These are phyloP conservation scores for Musca vetustissima DNA, from an alignment of 1,140 invertebrate genomes.

Conservation along the genomic window DNA sequence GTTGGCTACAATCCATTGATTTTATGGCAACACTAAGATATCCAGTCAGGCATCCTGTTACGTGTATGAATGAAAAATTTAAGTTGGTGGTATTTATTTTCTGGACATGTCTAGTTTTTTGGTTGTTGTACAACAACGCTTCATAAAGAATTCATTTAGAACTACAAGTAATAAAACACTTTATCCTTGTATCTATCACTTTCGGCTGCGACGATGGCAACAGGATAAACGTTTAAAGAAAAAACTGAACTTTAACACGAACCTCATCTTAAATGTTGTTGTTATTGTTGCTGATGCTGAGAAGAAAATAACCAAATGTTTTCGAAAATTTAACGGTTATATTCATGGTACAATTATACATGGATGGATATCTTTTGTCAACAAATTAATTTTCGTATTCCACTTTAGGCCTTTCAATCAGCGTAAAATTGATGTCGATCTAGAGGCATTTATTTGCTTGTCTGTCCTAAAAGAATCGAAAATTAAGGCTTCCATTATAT, in stretches of 20 bases:
- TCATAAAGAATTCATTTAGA: slow-evolving; percentile 13
- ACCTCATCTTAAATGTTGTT: background rate
- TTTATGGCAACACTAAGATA: background rate
- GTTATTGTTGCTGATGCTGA: too few species aligned
- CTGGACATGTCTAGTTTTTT: slow-evolving; percentile 7
- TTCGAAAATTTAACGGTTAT: too few species aligned
- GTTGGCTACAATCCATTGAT: background rate
- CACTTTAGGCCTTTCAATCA: too few species aligned
- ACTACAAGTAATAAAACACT: slow-evolving; percentile 18
- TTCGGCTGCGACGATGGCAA: background rate
- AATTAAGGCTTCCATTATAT: too few species aligned
- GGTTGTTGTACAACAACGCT: background rate
- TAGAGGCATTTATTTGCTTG: too few species aligned
- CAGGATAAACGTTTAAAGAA: background rate
- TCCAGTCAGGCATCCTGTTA: background rate
- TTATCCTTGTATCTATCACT: background rate
- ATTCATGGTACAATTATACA: too few species aligned
- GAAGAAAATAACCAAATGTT: too few species aligned
- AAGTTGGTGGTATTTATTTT: background rate
- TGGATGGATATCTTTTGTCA: too few species aligned
- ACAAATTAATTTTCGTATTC: too few species aligned
- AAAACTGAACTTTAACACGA: slow-evolving; percentile 6
- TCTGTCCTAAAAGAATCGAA: too few species aligned
- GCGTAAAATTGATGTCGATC: too few species aligned
- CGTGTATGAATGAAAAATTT: background rate